Conservation (phyloP, 2,113 vertebrate genomes). For the Rhinolophus ferrumequinum region DNA sequence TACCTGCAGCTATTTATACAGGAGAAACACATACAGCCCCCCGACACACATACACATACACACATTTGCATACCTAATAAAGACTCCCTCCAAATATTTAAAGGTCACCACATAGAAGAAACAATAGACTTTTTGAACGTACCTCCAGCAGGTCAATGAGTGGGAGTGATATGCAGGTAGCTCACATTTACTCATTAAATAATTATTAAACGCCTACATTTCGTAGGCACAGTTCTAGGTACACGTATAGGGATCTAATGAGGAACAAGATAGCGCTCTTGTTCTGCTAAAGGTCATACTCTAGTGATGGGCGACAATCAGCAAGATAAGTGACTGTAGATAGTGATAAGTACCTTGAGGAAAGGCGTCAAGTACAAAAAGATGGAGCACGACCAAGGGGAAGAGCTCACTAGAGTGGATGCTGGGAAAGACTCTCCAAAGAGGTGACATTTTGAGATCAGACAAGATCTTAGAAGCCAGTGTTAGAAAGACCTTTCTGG, state of each 20-base stretch:
- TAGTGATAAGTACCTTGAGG: neutral
- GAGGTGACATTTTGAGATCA: neutral
- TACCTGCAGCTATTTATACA: neutral
- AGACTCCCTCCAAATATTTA: slow-evolving; percentile 2
- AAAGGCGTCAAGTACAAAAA: neutral
- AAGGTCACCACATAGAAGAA: neutral
- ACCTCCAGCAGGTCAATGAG: neutral
- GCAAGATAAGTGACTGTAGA: slow-evolving; percentile 23
- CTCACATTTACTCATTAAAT: neutral
- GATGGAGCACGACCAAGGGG: too few relatives aligned
- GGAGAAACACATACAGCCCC: neutral
- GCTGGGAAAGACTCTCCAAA: neutral
- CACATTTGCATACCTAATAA: neutral
- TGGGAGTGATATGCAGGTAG: neutral
- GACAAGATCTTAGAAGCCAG: neutral
- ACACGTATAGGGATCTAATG: neutral
- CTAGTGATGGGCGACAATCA: neutral
- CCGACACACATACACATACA: neutral
- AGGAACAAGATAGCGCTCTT: neutral
- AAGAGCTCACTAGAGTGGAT: neutral
- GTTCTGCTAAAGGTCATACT: slow-evolving; percentile 23
- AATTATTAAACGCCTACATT: neutral
- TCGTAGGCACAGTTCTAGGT: neutral
- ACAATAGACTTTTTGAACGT: neutral
- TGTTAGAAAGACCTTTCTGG: slow-evolving; percentile 7